A percentile compares a stretch with the other conserved stretches of the same genome.
Evolutionary conservation across 2,797 vertebrate genomes (phyloP).

Genomic region (Perdix hodgsoniae): DNA sequence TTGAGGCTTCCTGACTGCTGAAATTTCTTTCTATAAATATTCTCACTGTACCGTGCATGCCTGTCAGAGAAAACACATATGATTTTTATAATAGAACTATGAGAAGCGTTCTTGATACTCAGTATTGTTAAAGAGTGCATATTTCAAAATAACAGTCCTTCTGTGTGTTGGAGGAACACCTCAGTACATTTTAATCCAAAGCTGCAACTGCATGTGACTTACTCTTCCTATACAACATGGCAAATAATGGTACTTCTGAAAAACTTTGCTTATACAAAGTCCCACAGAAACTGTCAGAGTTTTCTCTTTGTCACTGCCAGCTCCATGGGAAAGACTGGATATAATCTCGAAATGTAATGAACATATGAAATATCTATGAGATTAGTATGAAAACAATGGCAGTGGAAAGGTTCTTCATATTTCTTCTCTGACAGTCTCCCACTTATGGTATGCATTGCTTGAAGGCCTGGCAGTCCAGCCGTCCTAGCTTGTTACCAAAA

Average conservation of each 20-base stretch:
- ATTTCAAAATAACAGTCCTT: background rate
- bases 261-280: background rate
- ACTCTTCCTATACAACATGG: background rate
- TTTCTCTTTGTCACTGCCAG: background rate
- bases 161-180: background rate
- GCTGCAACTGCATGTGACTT: background rate
- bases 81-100: slow-evolving; percentile 32
- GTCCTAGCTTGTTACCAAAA: background rate
- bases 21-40: background rate
- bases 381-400: background rate
- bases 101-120: background rate
- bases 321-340: background rate
- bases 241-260: background rate
- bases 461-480: fast-evolving
- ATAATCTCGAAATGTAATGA: background rate
- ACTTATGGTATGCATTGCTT: background rate
- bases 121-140: background rate
- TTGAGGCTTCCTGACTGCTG: slow-evolving; percentile 5
- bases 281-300: background rate
- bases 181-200: background rate
- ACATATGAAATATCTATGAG: background rate
- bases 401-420: background rate
- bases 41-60: background rate
- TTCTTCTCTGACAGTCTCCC: background rate
- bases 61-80: background rate